Conservation (phyloP, 2,888 invertebrate species). For the Plagodis dolabraria region DNA sequence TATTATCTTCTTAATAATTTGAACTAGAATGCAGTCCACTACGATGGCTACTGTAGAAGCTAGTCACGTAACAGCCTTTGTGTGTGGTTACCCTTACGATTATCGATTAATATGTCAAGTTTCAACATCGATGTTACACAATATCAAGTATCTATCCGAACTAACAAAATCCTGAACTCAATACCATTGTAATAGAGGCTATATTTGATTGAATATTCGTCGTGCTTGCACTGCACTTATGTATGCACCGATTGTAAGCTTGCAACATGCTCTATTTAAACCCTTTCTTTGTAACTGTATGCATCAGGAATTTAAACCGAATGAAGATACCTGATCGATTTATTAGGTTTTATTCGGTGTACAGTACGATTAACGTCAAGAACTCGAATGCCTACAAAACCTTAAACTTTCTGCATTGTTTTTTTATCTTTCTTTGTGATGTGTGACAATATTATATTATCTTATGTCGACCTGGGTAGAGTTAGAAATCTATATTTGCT, state of each 20-base stretch:
- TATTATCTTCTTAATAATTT: too few relatives aligned
- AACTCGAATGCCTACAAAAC: too few relatives aligned
- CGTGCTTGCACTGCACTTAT: conserved; percentile 38
- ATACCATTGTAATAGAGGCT: conserved; percentile 12
- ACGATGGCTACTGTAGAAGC: background rate
- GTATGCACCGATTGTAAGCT: conserved; percentile 49
- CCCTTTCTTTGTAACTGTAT: conserved; percentile 30
- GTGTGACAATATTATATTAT: too few relatives aligned
- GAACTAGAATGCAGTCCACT: too few relatives aligned
- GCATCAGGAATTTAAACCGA: conserved; percentile 34
- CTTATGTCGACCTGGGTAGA: too few relatives aligned
- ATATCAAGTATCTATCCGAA: background rate
- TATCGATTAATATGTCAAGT: conserved; percentile 24
- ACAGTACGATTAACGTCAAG: too few relatives aligned
- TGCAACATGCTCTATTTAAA: conserved; percentile 49
- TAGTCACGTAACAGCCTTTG: background rate
- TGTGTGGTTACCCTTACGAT: conserved; percentile 9
- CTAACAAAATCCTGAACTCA: background rate
- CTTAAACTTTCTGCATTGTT: too few relatives aligned
- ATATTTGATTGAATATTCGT: conserved; percentile 7
- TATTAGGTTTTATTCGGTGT: too few relatives aligned
- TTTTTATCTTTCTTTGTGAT: too few relatives aligned
- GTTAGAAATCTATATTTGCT: too few relatives aligned
- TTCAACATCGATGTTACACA: conserved; percentile 16
- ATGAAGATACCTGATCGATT: background rate